These are phyloP conservation scores for Charina bottae DNA, from an alignment of 2,113 vertebrate species.

Conservation along the genomic window DNA sequence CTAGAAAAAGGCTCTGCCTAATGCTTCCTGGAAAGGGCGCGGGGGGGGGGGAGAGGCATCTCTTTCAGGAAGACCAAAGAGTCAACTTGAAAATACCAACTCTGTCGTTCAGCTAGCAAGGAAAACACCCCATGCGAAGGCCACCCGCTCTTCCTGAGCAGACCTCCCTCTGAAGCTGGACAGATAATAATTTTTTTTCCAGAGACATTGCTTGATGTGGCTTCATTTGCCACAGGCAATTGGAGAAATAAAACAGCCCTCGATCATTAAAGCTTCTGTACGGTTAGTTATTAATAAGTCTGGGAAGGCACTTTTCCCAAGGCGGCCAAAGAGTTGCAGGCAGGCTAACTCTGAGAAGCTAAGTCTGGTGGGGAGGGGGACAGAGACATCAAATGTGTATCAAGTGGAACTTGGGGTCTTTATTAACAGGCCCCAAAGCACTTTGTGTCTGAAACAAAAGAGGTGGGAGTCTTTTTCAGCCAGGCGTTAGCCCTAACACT, in stretches of 20 bases:
- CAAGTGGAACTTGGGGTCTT: not conserved
- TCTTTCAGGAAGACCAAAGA: not conserved
- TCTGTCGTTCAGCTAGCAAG: not conserved
- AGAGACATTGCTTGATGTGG: not conserved
- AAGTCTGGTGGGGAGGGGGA: not conserved
- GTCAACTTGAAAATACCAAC: not conserved
- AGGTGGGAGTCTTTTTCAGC: not conserved
- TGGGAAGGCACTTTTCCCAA: not conserved
- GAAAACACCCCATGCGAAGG: not conserved
- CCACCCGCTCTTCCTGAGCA: not conserved
- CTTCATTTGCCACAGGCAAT: not conserved
- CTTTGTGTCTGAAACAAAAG: not conserved
- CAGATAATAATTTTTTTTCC: not conserved
- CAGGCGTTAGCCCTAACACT: not conserved
- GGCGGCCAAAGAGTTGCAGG: not conserved
- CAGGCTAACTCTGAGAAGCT: not conserved
- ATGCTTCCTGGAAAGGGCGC: not conserved
- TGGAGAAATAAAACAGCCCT: not conserved
- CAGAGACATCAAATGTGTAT: not conserved
- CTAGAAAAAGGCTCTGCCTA: not conserved
- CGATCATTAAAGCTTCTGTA: not conserved
- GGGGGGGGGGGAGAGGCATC: not conserved
- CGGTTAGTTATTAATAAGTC: not conserved
- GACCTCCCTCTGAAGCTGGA: not conserved
- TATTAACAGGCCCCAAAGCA: not conserved